Conservation (phyloP, 2,797 vertebrate species). For the Poecilia picta region DNA sequence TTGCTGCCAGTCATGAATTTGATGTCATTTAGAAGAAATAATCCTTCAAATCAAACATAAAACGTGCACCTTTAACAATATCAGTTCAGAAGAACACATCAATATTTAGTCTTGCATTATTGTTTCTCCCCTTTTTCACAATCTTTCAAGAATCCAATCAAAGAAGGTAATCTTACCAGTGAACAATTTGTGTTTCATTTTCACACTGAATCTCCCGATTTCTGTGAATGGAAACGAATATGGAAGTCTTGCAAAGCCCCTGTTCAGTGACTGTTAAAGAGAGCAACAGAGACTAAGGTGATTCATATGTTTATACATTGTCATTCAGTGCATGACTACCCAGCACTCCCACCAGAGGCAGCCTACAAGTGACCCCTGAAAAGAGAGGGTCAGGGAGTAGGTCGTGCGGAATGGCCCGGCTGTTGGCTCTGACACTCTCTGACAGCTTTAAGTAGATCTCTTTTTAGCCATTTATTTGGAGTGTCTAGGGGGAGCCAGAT, state of each 20-base stretch:
- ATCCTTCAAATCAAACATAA: slow-evolving; percentile 72
- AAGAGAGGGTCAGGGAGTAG: slow-evolving; percentile 83
- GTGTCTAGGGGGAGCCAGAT: slow-evolving; percentile 61
- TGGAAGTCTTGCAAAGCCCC: slow-evolving; percentile 28
- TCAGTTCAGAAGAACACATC: slow-evolving; percentile 75
- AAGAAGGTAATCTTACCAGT: background rate
- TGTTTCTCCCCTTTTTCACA: slow-evolving; percentile 2
- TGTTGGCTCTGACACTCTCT: slow-evolving; percentile 84
- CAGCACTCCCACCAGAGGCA: slow-evolving; percentile 80
- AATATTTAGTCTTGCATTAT: slow-evolving; percentile 67
- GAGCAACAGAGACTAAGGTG: slow-evolving; percentile 44
- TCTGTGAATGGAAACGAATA: slow-evolving; percentile 49
- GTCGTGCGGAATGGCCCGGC: slow-evolving; percentile 85
- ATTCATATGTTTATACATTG: slow-evolving; percentile 79
- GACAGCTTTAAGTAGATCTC: slow-evolving; percentile 87
- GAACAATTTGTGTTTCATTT: slow-evolving; percentile 32
- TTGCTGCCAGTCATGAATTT: slow-evolving; percentile 79
- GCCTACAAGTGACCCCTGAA: slow-evolving; percentile 82
- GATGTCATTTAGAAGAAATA: slow-evolving; percentile 76
- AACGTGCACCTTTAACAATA: slow-evolving; percentile 78
- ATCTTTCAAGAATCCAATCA: background rate
- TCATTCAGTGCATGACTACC: slow-evolving; percentile 83
- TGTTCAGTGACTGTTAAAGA: slow-evolving; percentile 48
- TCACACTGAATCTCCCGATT: slow-evolving; percentile 7
- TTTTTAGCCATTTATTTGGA: slow-evolving; percentile 84